Conservation (phyloP, 2,113 vertebrate genomes). For the Hystrix cristata region DNA sequence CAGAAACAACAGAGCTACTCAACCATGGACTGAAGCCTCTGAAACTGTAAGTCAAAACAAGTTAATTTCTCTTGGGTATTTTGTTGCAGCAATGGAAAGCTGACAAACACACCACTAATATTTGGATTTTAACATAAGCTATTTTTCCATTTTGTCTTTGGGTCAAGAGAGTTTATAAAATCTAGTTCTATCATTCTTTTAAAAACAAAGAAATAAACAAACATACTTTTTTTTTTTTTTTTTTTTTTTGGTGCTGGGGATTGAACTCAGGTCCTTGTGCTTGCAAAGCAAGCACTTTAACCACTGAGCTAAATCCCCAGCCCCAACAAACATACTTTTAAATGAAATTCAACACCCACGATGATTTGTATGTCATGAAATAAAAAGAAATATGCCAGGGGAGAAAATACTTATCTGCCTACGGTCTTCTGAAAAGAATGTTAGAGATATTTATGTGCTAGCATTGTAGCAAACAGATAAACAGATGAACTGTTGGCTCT, state of each 20-base stretch:
- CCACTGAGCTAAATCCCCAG: no score
- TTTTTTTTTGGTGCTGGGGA: not conserved
- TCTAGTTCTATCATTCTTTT: not conserved
- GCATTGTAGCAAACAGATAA: not conserved
- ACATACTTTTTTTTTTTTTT: not conserved
- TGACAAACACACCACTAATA: not conserved
- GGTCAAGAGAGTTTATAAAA: not conserved
- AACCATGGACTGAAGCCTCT: not conserved
- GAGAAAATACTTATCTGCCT: not conserved
- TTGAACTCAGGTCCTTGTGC: no score
- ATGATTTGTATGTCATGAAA: not conserved
- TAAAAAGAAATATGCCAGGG: not conserved
- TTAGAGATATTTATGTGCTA: not conserved
- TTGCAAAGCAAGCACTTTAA: no score
- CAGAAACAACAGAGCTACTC: not conserved
- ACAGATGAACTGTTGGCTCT: not conserved
- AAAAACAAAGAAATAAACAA: not conserved
- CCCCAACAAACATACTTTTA: not conserved
- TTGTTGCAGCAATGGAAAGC: not conserved
- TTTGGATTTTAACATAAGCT: not conserved
- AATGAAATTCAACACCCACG: not conserved
- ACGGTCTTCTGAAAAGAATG: conserved; percentile 23
- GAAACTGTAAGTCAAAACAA: not conserved
- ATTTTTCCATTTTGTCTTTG: not conserved
- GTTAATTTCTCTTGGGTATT: not conserved